phyloP scores from a whole-genome alignment of 1,140 invertebrate species.

The Papilio dardanus region DNA sequence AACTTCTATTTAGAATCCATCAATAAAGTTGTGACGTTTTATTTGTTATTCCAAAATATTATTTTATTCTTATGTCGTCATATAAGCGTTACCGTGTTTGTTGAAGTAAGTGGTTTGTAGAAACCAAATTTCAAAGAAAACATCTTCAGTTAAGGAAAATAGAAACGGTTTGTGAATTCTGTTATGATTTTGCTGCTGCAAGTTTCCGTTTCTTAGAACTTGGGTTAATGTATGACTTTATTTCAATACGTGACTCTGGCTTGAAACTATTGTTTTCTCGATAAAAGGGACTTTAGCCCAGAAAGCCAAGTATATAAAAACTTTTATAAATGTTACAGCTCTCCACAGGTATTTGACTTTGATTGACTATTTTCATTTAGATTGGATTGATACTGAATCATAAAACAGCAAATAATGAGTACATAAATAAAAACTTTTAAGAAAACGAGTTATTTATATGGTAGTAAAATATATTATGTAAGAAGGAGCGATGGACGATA shows the following conservation, averaged over 20 bases:
- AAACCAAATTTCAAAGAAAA: slow-evolving; percentile 18
- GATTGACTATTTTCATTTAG: no score
- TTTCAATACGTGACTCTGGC: neutral
- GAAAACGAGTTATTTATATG: slow-evolving; percentile 4
- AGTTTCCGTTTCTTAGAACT: neutral
- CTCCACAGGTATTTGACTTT: neutral
- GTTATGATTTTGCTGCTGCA: slow-evolving; percentile 7
- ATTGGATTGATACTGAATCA: neutral
- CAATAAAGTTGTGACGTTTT: slow-evolving; percentile 3
- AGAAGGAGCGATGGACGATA: slow-evolving; percentile 33
- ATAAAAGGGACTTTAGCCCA: no score
- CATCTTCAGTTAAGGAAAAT: slow-evolving; percentile 29
- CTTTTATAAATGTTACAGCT: neutral
- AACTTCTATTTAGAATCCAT: neutral
- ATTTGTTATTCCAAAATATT: slow-evolving; percentile 16
- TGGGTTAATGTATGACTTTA: neutral
- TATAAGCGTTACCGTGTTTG: slow-evolving; percentile 24
- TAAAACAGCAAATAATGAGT: neutral
- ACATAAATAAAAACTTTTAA: neutral
- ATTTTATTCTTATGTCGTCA: neutral
- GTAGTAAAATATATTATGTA: slow-evolving; percentile 39
- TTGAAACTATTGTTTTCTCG: neutral
- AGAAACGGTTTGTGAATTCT: neutral
- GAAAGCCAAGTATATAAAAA: neutral
- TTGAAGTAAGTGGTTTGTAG: slow-evolving; percentile 25